Conservation (phyloP, 2,113 vertebrate species). For the Salvelinus alpinus region DNA sequence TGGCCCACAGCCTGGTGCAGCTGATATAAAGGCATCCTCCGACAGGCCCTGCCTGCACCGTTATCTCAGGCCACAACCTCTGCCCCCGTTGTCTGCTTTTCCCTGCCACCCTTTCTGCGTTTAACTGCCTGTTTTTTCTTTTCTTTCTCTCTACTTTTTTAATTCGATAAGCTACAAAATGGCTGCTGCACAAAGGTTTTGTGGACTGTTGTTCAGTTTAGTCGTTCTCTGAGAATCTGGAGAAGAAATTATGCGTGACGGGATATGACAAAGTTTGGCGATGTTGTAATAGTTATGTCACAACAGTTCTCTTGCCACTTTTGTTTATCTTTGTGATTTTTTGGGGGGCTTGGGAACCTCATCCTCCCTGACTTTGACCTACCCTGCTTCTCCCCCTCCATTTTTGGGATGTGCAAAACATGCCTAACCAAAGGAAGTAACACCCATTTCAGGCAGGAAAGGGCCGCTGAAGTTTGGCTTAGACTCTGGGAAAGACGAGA, state of each 20-base stretch:
- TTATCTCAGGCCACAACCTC: constrained; percentile 65
- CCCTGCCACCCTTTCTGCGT: constrained; percentile 35
- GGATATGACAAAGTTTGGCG: too few species aligned
- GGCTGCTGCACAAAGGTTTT: too few species aligned
- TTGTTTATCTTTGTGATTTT: not conserved
- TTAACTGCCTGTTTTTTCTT: too few species aligned
- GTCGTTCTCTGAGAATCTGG: too few species aligned
- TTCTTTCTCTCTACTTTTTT: too few species aligned
- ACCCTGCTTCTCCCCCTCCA: not conserved
- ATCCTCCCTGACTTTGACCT: not conserved
- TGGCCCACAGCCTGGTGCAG: constrained; percentile 16
- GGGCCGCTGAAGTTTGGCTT: constrained; percentile 52
- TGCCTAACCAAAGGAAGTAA: not conserved
- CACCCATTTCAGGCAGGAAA: constrained; percentile 29
- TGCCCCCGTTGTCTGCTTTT: constrained; percentile 20
- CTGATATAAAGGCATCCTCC: constrained; percentile 75
- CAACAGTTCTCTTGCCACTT: constrained; percentile 22
- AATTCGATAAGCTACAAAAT: too few species aligned
- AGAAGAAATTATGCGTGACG: too few species aligned
- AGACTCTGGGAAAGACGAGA: constrained; percentile 10
- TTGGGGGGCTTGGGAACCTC: too few species aligned
- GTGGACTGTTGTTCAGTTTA: too few species aligned
- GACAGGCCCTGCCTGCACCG: constrained; percentile 48
- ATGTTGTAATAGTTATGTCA: constrained; percentile 4
- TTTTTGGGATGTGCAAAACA: too few species aligned